Percentiles rank a stretch among this genome's conserved stretches.
Conservation (phyloP, 92 coral and sea anemone species). For the Phenganax subtilis region DNA sequence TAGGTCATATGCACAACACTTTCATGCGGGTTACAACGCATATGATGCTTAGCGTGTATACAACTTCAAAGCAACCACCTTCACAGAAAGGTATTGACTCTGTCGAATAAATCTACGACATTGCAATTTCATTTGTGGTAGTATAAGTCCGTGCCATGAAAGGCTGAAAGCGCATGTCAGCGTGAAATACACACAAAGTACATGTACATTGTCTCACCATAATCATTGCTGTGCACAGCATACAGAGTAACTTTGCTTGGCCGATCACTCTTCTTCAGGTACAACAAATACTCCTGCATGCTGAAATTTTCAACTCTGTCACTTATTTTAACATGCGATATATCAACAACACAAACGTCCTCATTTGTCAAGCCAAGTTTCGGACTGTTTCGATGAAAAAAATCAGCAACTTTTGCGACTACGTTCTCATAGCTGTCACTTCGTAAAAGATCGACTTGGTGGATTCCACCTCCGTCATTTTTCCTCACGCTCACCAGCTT, state of each 20-base stretch:
- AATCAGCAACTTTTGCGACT: not conserved
- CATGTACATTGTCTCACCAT: not conserved
- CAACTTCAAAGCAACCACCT: no score
- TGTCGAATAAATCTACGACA: no score
- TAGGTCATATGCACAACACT: no score
- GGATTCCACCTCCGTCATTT: conserved; percentile 11
- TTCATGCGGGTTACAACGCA: no score
- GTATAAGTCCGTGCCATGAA: no score
- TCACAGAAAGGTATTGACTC: no score
- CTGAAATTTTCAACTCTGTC: not conserved
- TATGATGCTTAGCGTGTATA: no score
- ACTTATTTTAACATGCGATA: not conserved
- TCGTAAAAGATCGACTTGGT: not conserved
- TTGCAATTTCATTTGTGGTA: no score
- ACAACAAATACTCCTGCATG: not conserved
- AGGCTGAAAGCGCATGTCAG: no score
- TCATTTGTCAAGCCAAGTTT: not conserved
- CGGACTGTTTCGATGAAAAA: conserved; percentile 8
- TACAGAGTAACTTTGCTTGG: conserved; percentile 19
- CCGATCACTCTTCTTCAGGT: conserved; percentile 1
- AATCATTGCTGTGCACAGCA: not conserved
- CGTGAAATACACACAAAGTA: no score
- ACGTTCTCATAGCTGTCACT: conserved; percentile 16
- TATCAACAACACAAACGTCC: not conserved
- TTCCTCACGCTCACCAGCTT: conserved; percentile 5